phyloP scores from a whole-genome alignment of 2,888 invertebrate species.

The Lumbricus terrestris region DNA sequence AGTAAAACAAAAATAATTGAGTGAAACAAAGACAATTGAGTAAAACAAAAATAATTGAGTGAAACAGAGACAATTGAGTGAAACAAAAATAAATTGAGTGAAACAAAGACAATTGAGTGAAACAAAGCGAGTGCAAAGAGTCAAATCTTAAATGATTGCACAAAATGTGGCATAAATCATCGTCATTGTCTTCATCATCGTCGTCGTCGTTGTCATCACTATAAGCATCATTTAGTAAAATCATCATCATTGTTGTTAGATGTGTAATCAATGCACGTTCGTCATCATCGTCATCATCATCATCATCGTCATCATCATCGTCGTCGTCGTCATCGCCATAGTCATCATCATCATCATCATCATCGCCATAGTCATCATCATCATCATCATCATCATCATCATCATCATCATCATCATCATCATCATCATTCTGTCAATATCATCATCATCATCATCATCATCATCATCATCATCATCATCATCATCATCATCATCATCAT shows the following conservation, averaged over 20 bases:
- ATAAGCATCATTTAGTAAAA: background rate
- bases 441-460: slow-evolving; percentile 20
- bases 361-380: slow-evolving; percentile 15
- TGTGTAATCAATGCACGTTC: too few species aligned
- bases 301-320: background rate
- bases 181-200: too few species aligned
- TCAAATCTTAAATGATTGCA: too few species aligned
- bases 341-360: slow-evolving; percentile 18
- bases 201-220: background rate
- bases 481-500: slow-evolving; percentile 20
- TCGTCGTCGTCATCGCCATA: background rate
- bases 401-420: slow-evolving; percentile 20
- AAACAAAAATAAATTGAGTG: too few species aligned
- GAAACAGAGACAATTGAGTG: too few species aligned
- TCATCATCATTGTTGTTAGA: background rate
- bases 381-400: slow-evolving; percentile 21
- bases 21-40: too few species aligned
- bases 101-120: too few species aligned
- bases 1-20: too few species aligned
- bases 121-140: too few species aligned
- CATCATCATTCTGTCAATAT: background rate
- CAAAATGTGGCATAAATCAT: too few species aligned
- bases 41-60: too few species aligned
- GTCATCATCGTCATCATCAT: background rate
- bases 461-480: slow-evolving; percentile 19